Evolutionary conservation across 2,113 vertebrate genomes (phyloP), one percentile per base, ranked within the genome.

Genomic region (Petaurus breviceps): DNA sequence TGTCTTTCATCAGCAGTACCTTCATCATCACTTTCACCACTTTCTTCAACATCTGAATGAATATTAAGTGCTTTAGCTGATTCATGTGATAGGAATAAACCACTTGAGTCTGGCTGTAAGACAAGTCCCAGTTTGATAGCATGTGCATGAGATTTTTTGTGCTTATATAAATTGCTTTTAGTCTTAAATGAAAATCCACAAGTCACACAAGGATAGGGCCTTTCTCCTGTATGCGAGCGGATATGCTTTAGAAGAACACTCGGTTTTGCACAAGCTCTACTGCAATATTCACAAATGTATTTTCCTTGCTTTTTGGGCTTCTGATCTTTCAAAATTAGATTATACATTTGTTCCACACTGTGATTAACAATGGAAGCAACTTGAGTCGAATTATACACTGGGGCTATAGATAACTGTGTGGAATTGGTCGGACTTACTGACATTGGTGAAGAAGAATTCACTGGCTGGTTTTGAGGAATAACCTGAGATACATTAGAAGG

Each of bases 171-270:
- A 97, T 99, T 99, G 98, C 99, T 99, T 98, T 99, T 99, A 95
- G 99, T 99, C 98, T 99, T 99, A 98, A 99, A 99, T 0, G 99
- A 99, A 98, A 99, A 99, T n/a, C 99, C 99, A 97, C 99, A 99
- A 0, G 99, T 99, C 92, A 99, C 99, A 96, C 99, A 99, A 49
- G 99, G 99, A 96, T 99, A 99, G 0, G 99, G 99, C 46, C 99
- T 99, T 96, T 99, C 99, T 92, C 99, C 99, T 1, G 99, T 99
- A 98, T 99, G 99, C 92, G 99, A 99, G 95, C 99, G 98, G 97
- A 99, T 99, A 97, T 99, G 99, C 98, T 99, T 99, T 84, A 99
- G 98, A 96, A 99, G 99, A 96, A 99, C 99, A 12, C 99, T 99
- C 51, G 99, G 99, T 96, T 99, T 99, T 93, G 99, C 99, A 97